Evolutionary conservation across 2,888 invertebrate species (phyloP).

Genomic region (Aleiodes leptofemur): DNA sequence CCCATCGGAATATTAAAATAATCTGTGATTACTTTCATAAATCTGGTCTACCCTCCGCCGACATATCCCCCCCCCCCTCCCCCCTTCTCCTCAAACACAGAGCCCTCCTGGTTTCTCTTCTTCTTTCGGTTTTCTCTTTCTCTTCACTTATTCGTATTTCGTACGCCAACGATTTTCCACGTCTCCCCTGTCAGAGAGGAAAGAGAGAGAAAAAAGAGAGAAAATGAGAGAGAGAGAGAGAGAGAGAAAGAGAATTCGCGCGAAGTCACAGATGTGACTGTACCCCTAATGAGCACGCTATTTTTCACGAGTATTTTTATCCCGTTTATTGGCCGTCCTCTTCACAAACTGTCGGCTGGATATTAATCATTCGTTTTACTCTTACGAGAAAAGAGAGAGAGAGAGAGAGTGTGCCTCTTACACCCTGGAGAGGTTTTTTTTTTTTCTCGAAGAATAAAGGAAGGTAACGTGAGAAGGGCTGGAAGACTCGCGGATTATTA

Average conservation of each 20-base stretch:
- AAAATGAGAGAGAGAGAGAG: not conserved
- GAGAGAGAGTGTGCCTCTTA: constrained; percentile 49
- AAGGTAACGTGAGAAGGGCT: constrained; percentile 55
- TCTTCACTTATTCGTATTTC: constrained; percentile 38
- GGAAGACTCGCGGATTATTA: constrained; percentile 36
- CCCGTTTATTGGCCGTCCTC: constrained; percentile 75
- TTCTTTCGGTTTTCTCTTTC: constrained; percentile 25
- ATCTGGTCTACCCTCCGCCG: constrained; percentile 61
- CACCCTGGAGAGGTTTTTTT: constrained; percentile 60
- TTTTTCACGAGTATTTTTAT: constrained; percentile 76
- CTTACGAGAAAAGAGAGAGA: constrained; percentile 61
- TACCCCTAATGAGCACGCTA: constrained; percentile 75
- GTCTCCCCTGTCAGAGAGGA: constrained; percentile 8
- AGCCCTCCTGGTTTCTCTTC: too few relatives aligned
- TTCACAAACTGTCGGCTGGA: constrained; percentile 75
- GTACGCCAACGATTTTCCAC: constrained; percentile 35
- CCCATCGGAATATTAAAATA: constrained; percentile 73
- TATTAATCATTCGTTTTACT: constrained; percentile 73
- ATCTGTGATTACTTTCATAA: constrained; percentile 74
- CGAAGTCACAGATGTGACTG: constrained; percentile 74
- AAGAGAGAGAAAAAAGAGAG: too few relatives aligned
- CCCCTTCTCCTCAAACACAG: too few relatives aligned
- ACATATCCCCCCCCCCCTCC: constrained; percentile 40
- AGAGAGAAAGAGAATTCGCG: constrained; percentile 5
- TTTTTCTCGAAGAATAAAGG: constrained; percentile 71